Percentiles rank a stretch among this genome's conserved stretches.
phyloP scores from a whole-genome alignment of 2,113 vertebrate genomes.

The Sciurus niger region DNA sequence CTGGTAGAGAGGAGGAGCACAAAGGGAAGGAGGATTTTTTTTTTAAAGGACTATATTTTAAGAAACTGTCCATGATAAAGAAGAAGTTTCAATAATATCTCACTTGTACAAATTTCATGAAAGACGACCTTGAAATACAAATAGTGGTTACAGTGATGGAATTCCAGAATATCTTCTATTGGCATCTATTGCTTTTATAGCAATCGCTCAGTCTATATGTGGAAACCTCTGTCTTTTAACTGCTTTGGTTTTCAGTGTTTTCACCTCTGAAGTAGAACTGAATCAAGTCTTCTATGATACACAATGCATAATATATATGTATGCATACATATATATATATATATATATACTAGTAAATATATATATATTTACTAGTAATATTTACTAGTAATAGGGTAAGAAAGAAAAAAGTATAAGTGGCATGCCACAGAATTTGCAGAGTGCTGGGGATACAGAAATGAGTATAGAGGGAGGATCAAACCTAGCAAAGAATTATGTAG shows the following conservation, averaged over 20 bases:
- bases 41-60: neutral
- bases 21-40: neutral
- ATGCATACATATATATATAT: neutral
- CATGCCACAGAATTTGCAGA: neutral
- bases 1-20: neutral
- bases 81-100: neutral
- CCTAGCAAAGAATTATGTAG: neutral
- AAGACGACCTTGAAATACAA: neutral
- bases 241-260: constrained; percentile 34
- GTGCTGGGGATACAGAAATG: neutral
- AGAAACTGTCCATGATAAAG: constrained; percentile 8
- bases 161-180: constrained; percentile 10
- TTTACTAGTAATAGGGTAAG: neutral
- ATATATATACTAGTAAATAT: no score
- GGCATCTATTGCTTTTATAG: constrained; percentile 22
- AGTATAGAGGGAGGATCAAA: neutral
- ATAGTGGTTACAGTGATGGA: neutral
- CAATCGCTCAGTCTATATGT: neutral
- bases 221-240: constrained; percentile 16
- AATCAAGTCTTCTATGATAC: neutral
- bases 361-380: no score
- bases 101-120: neutral
- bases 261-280: constrained; percentile 35
- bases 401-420: neutral
- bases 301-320: neutral